Evolutionary conservation across 2,797 vertebrate species (phyloP).

Genomic region (Aselliscus stoliczkanus): DNA sequence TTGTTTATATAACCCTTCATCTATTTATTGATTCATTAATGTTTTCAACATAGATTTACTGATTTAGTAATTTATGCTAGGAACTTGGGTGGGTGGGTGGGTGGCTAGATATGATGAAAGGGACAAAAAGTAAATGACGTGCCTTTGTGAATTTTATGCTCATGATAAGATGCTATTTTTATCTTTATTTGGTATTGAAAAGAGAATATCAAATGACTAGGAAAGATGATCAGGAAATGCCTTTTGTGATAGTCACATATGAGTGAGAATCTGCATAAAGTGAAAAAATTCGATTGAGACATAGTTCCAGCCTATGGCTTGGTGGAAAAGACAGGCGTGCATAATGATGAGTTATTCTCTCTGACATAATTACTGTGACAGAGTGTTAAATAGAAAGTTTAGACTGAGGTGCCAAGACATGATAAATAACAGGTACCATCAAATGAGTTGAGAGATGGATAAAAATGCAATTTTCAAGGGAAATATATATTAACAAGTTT

Average conservation of each 20-base stretch:
- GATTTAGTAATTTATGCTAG: not conserved
- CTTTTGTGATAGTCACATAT: not conserved
- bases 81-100: rapidly evolving
- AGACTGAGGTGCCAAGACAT: not conserved
- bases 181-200: not conserved
- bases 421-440: not conserved
- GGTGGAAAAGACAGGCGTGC: not conserved
- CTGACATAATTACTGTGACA: not conserved
- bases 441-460: not conserved
- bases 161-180: not conserved
- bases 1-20: not conserved
- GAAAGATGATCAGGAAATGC: not conserved
- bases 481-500: not conserved
- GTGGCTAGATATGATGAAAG: not conserved
- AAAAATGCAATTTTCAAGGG: not conserved
- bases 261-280: not conserved
- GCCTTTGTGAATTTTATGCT: not conserved
- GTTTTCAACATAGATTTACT: not conserved
- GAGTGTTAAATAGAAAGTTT: not conserved
- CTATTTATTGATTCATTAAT: not conserved
- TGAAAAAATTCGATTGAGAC: not conserved
- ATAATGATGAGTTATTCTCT: not conserved
- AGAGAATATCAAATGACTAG: not conserved
- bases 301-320: not conserved
- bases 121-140: not conserved